Percentiles rank a stretch among this genome's conserved stretches.
Evolutionary conservation across 2,888 invertebrate genomes (phyloP).

Genomic region (Odontocerum albicorne): DNA sequence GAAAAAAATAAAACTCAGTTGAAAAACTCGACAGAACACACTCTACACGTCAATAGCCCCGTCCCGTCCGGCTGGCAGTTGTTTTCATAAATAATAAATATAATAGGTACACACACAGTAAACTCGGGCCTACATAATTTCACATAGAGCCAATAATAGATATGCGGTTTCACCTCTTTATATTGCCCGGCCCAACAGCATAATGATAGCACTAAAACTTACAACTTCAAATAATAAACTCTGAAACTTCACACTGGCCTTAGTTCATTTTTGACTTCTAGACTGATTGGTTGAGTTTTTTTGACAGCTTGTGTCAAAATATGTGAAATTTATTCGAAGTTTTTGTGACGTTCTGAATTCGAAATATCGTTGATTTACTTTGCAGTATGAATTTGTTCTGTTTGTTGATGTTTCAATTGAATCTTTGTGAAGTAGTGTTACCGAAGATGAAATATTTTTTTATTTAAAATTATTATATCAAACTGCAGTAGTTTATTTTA

Average conservation of each 20-base stretch:
- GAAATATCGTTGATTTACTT: no score
- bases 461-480: no score
- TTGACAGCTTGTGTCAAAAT: conserved; percentile 12
- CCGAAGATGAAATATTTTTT: no score
- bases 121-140: conserved; percentile 36
- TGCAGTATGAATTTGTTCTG: no score
- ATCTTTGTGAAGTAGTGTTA: no score
- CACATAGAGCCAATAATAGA: conserved; percentile 36
- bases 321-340: no score
- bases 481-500: no score
- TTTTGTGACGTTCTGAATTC: no score
- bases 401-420: no score
- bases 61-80: conserved; percentile 20
- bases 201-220: conserved; percentile 35
- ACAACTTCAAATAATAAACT: conserved; percentile 30
- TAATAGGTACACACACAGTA: conserved; percentile 32
- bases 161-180: conserved; percentile 37
- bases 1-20: no score
- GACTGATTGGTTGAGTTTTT: conserved; percentile 28
- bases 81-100: conserved; percentile 24
- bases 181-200: conserved; percentile 33
- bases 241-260: conserved; percentile 24
- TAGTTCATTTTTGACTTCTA: conserved; percentile 35
- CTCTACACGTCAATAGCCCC: conserved; percentile 2
- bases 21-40: conserved; percentile 16